A percentile compares a stretch with the other conserved stretches of the same genome.
Conservation (phyloP, 1,140 invertebrate genomes). For the Drosophila auraria region DNA sequence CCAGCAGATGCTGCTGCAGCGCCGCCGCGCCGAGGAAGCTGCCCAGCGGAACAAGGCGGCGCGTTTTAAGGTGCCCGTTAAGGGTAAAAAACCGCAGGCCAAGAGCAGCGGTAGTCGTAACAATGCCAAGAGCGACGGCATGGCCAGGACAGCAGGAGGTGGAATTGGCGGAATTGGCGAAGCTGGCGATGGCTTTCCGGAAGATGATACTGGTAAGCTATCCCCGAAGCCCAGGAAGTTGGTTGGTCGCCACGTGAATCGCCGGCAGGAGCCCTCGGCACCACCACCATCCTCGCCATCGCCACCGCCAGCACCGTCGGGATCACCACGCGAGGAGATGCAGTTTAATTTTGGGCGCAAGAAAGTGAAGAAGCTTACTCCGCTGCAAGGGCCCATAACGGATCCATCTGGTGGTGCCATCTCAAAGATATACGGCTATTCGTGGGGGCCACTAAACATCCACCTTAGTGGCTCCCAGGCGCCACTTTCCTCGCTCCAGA, state of each 20-base stretch:
- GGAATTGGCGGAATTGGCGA: not conserved
- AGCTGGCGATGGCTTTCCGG: not conserved
- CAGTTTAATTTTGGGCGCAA: constrained; percentile 7
- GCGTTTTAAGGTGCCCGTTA: constrained; percentile 34
- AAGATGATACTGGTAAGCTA: constrained; percentile 4
- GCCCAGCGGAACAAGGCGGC: not conserved
- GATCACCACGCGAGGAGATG: constrained; percentile 29
- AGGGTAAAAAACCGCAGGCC: constrained; percentile 32
- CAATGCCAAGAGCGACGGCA: constrained; percentile 31
- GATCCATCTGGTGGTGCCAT: constrained; percentile 57
- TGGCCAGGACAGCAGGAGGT: not conserved
- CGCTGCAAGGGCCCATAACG: constrained; percentile 51
- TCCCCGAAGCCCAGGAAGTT: constrained; percentile 31
- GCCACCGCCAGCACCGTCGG: not conserved
- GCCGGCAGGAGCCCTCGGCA: constrained; percentile 12
- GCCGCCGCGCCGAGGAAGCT: constrained; percentile 14
- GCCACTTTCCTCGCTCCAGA: constrained; percentile 22
- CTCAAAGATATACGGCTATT: constrained; percentile 36
- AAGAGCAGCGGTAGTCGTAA: not conserved
- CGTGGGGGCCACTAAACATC: not conserved
- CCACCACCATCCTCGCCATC: constrained; percentile 14
- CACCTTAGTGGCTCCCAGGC: constrained; percentile 42
- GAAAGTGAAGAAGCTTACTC: constrained; percentile 49
- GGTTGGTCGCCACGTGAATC: not conserved
- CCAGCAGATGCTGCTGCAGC: constrained; percentile 17